phyloP scores from a whole-genome alignment of 2,797 vertebrate species.

The Tachyglossus aculeatus region DNA sequence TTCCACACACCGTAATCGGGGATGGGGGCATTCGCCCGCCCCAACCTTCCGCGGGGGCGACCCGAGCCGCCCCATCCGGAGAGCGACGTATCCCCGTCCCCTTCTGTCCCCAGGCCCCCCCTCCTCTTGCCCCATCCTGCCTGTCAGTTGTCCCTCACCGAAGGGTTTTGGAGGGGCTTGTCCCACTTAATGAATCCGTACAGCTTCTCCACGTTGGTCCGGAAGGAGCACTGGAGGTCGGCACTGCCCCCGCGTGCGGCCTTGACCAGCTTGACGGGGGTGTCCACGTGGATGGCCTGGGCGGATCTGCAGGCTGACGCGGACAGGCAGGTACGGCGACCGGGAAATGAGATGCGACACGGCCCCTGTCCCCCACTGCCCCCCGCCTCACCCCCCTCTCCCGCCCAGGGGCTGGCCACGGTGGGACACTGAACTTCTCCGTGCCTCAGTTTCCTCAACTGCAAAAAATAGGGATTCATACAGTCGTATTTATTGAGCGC shows the following conservation, averaged over 20 bases:
- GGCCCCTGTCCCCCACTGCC: accelerated
- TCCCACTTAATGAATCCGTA: neutral
- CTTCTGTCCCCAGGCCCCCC: neutral
- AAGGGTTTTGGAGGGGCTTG: neutral
- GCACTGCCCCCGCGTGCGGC: conserved; percentile 38
- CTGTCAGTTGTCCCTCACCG: conserved; percentile 54
- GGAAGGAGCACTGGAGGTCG: conserved; percentile 68
- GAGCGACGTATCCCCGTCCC: too few relatives aligned
- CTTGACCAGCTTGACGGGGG: conserved; percentile 6
- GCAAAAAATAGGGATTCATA: too few relatives aligned
- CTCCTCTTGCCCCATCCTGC: neutral
- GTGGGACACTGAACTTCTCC: too few relatives aligned
- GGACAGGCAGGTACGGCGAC: neutral
- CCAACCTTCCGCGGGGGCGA: neutral
- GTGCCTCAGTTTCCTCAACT: too few relatives aligned
- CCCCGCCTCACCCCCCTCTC: too few relatives aligned
- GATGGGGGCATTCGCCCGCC: neutral
- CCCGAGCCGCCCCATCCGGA: too few relatives aligned
- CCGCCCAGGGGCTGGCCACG: too few relatives aligned
- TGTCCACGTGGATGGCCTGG: conserved; percentile 54
- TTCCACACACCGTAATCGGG: neutral
- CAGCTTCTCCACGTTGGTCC: accelerated
- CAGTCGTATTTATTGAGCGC: too few relatives aligned
- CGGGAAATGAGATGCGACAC: neutral
- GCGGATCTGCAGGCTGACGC: conserved; percentile 62